These are phyloP conservation scores for Fulica atra DNA, from an alignment of 2,113 vertebrate species.

Conservation along the genomic window DNA sequence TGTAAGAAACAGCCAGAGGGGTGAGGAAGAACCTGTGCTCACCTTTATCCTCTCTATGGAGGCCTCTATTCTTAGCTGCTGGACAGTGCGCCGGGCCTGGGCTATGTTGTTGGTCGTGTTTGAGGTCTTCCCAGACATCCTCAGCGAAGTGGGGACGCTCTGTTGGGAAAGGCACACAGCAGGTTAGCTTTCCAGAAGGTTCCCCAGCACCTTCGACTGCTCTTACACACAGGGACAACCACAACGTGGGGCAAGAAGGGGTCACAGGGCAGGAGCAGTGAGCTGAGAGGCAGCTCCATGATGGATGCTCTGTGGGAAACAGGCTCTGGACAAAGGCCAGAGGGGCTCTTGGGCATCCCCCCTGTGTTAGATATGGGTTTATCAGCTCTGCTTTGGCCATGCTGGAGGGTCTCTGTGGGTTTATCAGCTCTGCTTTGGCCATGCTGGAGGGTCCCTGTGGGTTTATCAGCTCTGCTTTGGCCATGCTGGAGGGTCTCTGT, in stretches of 20 bases:
- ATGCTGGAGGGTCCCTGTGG: too few relatives aligned
- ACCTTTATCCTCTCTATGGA: slow-evolving; percentile 94
- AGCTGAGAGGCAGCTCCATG: neutral
- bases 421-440: too few relatives aligned
- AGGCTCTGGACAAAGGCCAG: rapidly evolving
- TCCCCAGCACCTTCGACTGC: neutral
- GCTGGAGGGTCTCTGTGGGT: too few relatives aligned
- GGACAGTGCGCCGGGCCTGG: slow-evolving; percentile 86
- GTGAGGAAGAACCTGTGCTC: neutral
- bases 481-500: too few relatives aligned
- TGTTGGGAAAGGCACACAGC: neutral
- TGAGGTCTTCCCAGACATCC: slow-evolving; percentile 87
- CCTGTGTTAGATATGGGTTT: neutral
- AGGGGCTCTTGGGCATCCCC: rapidly evolving
- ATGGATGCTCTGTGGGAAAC: neutral
- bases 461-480: too few relatives aligned
- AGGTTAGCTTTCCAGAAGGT: neutral
- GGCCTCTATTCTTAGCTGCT: slow-evolving; percentile 88
- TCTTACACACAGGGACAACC: neutral
- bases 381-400: neutral
- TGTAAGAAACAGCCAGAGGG: too few relatives aligned
- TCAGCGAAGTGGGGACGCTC: slow-evolving; percentile 22
- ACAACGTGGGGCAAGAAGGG: rapidly evolving
- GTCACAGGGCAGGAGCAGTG: rapidly evolving
- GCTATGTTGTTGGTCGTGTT: slow-evolving; percentile 86